These are phyloP conservation scores for Enteromius argenteus DNA, from an alignment of 2,797 vertebrate genomes.

Conservation along the genomic window DNA sequence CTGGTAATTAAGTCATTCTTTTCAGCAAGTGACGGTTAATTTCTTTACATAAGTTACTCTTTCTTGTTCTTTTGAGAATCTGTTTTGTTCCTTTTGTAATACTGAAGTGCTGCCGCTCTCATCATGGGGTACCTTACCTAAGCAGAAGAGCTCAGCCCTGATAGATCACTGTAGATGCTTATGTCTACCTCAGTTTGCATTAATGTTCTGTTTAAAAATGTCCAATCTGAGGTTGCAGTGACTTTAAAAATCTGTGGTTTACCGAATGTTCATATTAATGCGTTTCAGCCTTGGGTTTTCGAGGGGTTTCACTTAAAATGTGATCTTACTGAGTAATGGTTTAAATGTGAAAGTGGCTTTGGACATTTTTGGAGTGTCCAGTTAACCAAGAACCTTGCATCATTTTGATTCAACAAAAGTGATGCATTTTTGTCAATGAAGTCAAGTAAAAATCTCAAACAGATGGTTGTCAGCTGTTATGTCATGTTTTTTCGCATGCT, in stretches of 20 bases:
- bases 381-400: constrained; percentile 8
- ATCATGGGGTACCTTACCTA: neutral
- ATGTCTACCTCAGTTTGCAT: constrained; percentile 4
- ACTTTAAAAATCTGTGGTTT: neutral
- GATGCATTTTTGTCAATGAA: neutral
- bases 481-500: neutral
- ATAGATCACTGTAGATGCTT: neutral
- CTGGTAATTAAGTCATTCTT: neutral
- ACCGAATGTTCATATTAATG: neutral
- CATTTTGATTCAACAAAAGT: constrained; percentile 10
- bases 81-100: neutral
- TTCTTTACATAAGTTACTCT: neutral
- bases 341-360: neutral
- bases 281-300: neutral
- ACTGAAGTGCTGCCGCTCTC: neutral
- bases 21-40: neutral
- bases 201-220: neutral
- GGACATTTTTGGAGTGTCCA: neutral
- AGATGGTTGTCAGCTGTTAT: neutral
- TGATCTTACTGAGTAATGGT: constrained; percentile 8
- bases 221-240: neutral
- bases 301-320: constrained; percentile 14
- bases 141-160: neutral
- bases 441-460: constrained; percentile 17
- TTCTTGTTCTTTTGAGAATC: neutral